A percentile compares a stretch with the other conserved stretches of the same genome.
Evolutionary conservation across 2,888 invertebrate genomes (phyloP).

Genomic region (Vesta saturnalis): DNA sequence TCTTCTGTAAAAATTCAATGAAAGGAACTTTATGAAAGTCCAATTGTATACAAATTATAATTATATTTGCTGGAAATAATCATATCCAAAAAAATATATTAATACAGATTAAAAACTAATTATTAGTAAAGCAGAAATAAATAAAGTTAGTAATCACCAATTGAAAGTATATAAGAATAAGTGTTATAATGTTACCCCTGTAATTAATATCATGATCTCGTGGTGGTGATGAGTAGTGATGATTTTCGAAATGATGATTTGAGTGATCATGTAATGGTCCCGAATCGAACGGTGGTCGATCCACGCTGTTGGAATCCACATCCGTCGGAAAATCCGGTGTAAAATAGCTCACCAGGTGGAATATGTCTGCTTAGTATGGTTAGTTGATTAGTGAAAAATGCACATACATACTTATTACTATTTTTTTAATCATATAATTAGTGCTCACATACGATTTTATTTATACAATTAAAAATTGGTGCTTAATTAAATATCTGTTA

Average conservation of each 20-base stretch:
- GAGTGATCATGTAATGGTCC: slow-evolving; percentile 44
- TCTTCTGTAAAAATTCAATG: too few relatives aligned
- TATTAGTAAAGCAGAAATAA: too few relatives aligned
- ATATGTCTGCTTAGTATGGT: slow-evolving; percentile 53
- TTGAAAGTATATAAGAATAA: slow-evolving; percentile 13
- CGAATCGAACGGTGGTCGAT: slow-evolving; percentile 52
- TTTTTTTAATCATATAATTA: too few relatives aligned
- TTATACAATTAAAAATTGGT: too few relatives aligned
- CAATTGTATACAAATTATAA: too few relatives aligned
- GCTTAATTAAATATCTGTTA: too few relatives aligned
- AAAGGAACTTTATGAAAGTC: too few relatives aligned
- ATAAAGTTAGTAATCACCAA: too few relatives aligned
- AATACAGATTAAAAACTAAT: background rate
- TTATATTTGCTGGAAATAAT: too few relatives aligned
- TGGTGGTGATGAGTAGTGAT: slow-evolving; percentile 45
- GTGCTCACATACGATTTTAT: too few relatives aligned
- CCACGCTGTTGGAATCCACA: slow-evolving; percentile 58
- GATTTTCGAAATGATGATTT: slow-evolving; percentile 47
- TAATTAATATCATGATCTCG: slow-evolving; percentile 41
- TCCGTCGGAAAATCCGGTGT: slow-evolving; percentile 52
- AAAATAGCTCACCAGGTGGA: slow-evolving; percentile 61
- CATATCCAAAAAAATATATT: too few relatives aligned
- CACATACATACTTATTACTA: too few relatives aligned
- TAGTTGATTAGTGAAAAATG: slow-evolving; percentile 30
- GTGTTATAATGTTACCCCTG: slow-evolving; percentile 43